phyloP scores from a whole-genome alignment of 2,797 vertebrate species.

The Falco rusticolus region DNA sequence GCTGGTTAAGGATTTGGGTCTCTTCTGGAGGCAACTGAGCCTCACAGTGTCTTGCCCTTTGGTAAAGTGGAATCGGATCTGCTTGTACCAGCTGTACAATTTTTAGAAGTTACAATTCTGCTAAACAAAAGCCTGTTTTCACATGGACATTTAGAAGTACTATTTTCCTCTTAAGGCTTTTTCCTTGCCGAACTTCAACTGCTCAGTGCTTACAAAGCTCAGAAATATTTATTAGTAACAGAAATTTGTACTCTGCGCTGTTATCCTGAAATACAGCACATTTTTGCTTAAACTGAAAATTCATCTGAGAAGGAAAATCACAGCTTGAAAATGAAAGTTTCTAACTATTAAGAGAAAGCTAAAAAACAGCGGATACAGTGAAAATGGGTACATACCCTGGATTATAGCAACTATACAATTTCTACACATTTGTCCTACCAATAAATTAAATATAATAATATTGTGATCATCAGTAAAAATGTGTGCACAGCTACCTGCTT shows the following conservation, averaged over 20 bases:
- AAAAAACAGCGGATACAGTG: not conserved
- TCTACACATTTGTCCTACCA: too few species aligned
- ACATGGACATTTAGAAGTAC: not conserved
- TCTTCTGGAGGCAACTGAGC: not conserved
- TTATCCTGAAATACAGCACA: not conserved
- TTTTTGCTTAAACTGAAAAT: not conserved
- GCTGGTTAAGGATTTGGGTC: not conserved
- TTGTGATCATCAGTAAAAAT: not conserved
- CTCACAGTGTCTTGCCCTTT: not conserved
- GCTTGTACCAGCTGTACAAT: not conserved
- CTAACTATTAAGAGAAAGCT: not conserved
- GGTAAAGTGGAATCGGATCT: not conserved
- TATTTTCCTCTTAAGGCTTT: not conserved
- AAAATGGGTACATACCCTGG: accelerated
- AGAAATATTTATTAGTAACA: not conserved
- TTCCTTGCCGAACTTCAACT: not conserved
- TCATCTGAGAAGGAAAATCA: not conserved
- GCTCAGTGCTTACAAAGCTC: not conserved
- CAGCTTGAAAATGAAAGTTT: not conserved
- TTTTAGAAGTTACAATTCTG: not conserved
- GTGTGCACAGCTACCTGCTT: not conserved
- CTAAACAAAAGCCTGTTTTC: not conserved
- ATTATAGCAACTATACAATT: not conserved
- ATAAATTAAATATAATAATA: not conserved
- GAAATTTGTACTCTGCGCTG: not conserved